Evolutionary conservation across 2,888 invertebrate genomes (phyloP).

Genomic region (Phrixothrix hirtus): DNA sequence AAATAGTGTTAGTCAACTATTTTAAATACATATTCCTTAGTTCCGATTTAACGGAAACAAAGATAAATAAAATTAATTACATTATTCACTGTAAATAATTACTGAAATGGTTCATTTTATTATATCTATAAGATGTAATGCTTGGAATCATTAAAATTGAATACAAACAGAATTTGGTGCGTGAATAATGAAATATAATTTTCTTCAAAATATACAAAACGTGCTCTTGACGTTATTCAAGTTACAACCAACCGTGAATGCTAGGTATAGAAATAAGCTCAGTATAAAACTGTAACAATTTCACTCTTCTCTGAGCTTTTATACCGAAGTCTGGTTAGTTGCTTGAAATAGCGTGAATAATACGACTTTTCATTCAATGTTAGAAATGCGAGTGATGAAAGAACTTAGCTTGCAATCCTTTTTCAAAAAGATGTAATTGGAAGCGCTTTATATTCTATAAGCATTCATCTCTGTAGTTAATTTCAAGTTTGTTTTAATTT

Average conservation of each 20-base stretch:
- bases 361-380: slow-evolving; percentile 32
- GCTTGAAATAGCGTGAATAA: slow-evolving; percentile 38
- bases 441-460: slow-evolving; percentile 19
- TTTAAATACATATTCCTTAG: no score
- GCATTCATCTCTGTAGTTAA: slow-evolving; percentile 14
- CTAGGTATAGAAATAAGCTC: slow-evolving; percentile 27
- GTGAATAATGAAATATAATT: not conserved
- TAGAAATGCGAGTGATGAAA: slow-evolving; percentile 35
- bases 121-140: no score
- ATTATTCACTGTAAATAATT: no score
- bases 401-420: slow-evolving; percentile 32
- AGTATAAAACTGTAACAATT: slow-evolving; percentile 43
- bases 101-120: no score
- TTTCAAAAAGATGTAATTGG: slow-evolving; percentile 35
- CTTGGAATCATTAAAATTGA: no score
- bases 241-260: slow-evolving; percentile 16
- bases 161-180: no score
- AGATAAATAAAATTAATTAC: no score
- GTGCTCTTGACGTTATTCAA: slow-evolving; percentile 11
- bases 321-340: slow-evolving; percentile 36
- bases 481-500: slow-evolving; percentile 6
- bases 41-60: no score
- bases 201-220: slow-evolving; percentile 1
- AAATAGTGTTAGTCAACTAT: no score
- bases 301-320: slow-evolving; percentile 39